phyloP scores from a whole-genome alignment of 2,888 invertebrate genomes.

The Eumacrocentrus americanus region DNA sequence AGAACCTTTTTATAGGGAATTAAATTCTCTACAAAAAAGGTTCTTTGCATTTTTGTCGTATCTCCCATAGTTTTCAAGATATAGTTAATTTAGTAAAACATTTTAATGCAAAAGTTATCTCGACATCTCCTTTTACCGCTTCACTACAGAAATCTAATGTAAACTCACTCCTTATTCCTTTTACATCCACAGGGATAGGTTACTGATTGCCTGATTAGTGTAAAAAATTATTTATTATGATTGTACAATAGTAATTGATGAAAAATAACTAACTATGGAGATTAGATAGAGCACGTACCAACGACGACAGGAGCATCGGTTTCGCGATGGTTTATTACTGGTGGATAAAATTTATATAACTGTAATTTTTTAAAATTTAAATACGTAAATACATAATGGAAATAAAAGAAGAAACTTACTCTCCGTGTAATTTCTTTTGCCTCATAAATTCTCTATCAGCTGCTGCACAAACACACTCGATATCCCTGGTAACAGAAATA shows the following conservation, averaged over 20 bases:
- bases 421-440: slow-evolving; percentile 23
- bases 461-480: slow-evolving; percentile 34
- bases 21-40: no score
- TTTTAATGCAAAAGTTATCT: no score
- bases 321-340: background rate
- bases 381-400: background rate
- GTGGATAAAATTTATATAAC: background rate
- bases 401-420: slow-evolving; percentile 38
- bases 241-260: background rate
- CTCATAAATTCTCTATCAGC: slow-evolving; percentile 27
- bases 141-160: no score
- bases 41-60: no score
- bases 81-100: no score
- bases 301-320: slow-evolving; percentile 7
- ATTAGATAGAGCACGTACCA: slow-evolving; percentile 4
- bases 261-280: background rate
- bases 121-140: no score
- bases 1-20: no score
- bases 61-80: no score
- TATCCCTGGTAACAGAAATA: no score
- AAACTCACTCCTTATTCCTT: slow-evolving; percentile 24
- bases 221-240: background rate
- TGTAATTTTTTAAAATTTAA: no score
- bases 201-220: background rate
- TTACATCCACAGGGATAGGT: slow-evolving; percentile 32